Conservation (phyloP, 2,797 vertebrate genomes). For the Protonibea diacanthus region DNA sequence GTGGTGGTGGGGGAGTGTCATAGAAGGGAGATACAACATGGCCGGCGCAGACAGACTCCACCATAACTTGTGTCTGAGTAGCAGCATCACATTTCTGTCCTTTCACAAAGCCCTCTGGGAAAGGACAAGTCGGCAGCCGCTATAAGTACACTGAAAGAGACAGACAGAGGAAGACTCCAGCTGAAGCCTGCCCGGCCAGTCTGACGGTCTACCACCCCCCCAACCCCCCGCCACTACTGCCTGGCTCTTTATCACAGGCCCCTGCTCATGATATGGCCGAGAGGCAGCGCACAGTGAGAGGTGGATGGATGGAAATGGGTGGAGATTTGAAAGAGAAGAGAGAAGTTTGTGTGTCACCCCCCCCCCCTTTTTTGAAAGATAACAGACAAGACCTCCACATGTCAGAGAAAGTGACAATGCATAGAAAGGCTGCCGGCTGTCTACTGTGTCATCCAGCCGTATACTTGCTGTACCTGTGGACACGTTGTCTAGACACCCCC, state of each 20-base stretch:
- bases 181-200: constrained; percentile 75
- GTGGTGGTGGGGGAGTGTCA: constrained; percentile 59
- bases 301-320: constrained; percentile 54
- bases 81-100: constrained; percentile 84
- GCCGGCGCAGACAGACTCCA: constrained; percentile 83
- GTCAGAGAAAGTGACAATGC: constrained; percentile 85
- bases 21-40: constrained; percentile 74
- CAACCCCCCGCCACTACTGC: constrained; percentile 42
- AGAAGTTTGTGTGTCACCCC: constrained; percentile 53
- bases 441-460: constrained; percentile 61
- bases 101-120: constrained; percentile 82
- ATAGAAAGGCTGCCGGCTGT: constrained; percentile 62
- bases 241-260: constrained; percentile 77
- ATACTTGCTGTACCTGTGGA: constrained; percentile 53
- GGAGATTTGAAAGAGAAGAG: constrained; percentile 64
- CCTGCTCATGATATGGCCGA: constrained; percentile 78
- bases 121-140: constrained; percentile 69
- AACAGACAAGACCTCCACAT: constrained; percentile 71
- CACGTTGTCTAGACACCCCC: constrained; percentile 71
- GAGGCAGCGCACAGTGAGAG: constrained; percentile 60
- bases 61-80: constrained; percentile 77
- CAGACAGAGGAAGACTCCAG: constrained; percentile 75
- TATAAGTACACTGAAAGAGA: constrained; percentile 66
- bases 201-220: constrained; percentile 69
- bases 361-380: constrained; percentile 77